Evolutionary conservation across 2,113 vertebrate genomes (phyloP), one percentile per base, ranked within the genome.

Genomic region (Eidolon helvum): DNA sequence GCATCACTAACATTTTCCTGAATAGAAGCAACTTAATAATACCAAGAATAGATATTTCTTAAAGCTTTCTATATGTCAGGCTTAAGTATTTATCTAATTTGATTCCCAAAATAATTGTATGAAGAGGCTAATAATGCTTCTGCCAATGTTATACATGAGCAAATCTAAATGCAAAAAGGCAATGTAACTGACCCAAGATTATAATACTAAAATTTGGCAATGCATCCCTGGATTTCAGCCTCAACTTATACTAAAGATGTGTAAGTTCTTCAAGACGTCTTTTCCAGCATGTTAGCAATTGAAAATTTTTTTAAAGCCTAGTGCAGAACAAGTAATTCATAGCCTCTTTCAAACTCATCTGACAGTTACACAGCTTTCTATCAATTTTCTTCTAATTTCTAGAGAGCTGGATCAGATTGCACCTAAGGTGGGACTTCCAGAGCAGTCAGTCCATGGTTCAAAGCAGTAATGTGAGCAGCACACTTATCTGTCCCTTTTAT

Each of bases 121-220:
- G 16, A 77, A 33, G 59, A 75, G 86, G 50, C 35, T 61, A 95
- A 48, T 83, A 75, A 71, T 77, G 59, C 10, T 69, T 90, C 38
- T 68, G 75, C 26, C 75, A 87, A 65, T 78, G 11, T 50, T 93
- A 91, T 0, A 40, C 19, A 63, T 10, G 0, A 87, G 43, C 45
- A 95, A 87, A 84, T 33, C 30, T 83, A 5, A 33, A 18, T 43
- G 6, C n/a, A 74, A 83, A 85, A 61, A 83, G 7, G 5, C 38
- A 1, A 90, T 66, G 38, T 97, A 95, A 97, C 92, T 90, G 92
- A 93, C 92, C 9, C 87, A 97, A 95, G 18, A 50, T 33, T 43
- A 26, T 8, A 79, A 65, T 2, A 35, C 21, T 90, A 82, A 90
- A 82, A 87, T 71, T 11, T 95, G 78, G 43, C 72, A 90, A 53